Base-by-base conservation (phyloP, 2,888 invertebrate genomes). In the Tetragonisca angustula region DNA sequence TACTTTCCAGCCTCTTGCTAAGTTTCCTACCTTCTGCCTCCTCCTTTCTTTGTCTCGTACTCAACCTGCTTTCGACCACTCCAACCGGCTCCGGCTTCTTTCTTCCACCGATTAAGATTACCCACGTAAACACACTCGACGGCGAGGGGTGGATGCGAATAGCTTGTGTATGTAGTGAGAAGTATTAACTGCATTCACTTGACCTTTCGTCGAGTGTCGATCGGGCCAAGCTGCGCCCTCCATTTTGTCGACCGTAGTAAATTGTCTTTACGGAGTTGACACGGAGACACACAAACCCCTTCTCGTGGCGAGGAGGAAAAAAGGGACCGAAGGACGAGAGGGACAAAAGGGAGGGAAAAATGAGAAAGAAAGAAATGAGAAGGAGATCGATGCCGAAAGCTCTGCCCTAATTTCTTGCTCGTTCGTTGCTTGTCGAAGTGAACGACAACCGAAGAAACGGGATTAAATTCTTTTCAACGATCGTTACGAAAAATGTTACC, bases 91-190 rank as follows among this genome's bases (percentile, higher is more conserved):
- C 61, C 64, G 71, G 65, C 84, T 84, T 77, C 82, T 78, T 88
- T 87, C 80, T 80, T 75, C 61, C 82, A 70, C 72, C 85, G 93
- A 93, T 93, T 91, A 89, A 93, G 93, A 93, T 93, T 93, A 91
- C 82, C 88, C 93, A 93, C 93, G 93, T 89, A 93, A 93, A 93
- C 89, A 91, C 80, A 89, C 92, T 93, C 76, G 85, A 89, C 77
- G 86, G 89, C 77, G 82, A 80, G 2, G 11, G 74, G 52, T 36
- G 32, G 6, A 50, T 5, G 65, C 43, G 84, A 85, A 54, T 81
- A 81, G 85, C 85, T 72, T 76, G 77, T 84, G 87, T 86, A 87
- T 73, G 87, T 84, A 79, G 85, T 50, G 67, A 56, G 43, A 82
- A 71, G 76, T 86, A 89, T 89, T 89, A 89, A 89, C 85, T 81